Evolutionary conservation across 2,113 vertebrate species (phyloP), one percentile per base, ranked within the genome.

Genomic region (Tetrao urogallus): DNA sequence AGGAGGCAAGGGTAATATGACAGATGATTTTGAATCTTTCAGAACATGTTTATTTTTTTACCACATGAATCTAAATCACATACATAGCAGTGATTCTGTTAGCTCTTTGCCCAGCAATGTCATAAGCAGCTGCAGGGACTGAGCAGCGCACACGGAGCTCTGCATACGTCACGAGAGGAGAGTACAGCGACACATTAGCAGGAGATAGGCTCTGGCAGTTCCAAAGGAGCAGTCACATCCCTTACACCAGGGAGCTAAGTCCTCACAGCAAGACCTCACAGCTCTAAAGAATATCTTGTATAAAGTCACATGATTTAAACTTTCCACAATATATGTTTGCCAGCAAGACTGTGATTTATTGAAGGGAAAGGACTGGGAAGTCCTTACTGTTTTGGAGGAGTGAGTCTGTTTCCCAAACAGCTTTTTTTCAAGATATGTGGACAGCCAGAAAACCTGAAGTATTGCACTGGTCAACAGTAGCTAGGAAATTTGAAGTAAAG

Each of bases 401-500:
- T 14, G 13, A 18, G 20, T 86, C 18, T 75, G 47, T 43, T 22
- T 69, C 57, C 54, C 27, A 25, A 8, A 14, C 9, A 79, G 24
- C 2, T 50, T 27, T 45, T 66, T n/a, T 58, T 58, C 43, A 50
- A 80, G 66, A 82, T 50, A 76, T 18, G 38, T 67, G 81, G 42
- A 7, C 38, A 84, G 47, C 21, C 0, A 4, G 0, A 48, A 38
- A 92, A 88, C 50, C 8, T 67, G 58, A 56, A 60, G 3, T 45
- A 34, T 4, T 43, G n/a, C 34, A 6, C 42, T 61, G 32, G 11
- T 45, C 56, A 61, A 21, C 14, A 63, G 25, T 17, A 75, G 22
- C 47, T 61, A 47, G 8, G 17, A 88, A 75, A 78, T 80, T 77
- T 83, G 82, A 93, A 89, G 38, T 58, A 86, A 86, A 86, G 36